These are phyloP conservation scores for Horisme vitalbata DNA, from an alignment of 2,888 invertebrate species.

Conservation along the genomic window DNA sequence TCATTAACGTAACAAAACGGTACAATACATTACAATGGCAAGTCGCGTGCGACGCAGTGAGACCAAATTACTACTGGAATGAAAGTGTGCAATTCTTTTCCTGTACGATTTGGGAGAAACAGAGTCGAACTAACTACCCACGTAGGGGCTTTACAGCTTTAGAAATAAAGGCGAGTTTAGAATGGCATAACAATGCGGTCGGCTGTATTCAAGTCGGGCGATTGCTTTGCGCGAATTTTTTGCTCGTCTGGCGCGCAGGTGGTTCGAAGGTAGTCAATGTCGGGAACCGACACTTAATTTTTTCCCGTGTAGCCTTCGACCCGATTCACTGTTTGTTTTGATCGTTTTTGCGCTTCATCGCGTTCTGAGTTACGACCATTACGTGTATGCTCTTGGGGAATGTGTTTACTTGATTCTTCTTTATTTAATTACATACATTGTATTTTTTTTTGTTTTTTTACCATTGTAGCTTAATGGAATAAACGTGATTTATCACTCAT, in stretches of 20 bases:
- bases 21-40: slow-evolving; percentile 36
- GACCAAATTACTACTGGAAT: slow-evolving; percentile 40
- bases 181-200: slow-evolving; percentile 25
- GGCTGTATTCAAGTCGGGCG: slow-evolving; percentile 35
- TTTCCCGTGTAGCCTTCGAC: slow-evolving; percentile 59
- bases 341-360: slow-evolving; percentile 53
- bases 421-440: slow-evolving; percentile 12
- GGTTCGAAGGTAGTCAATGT: slow-evolving; percentile 51
- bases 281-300: slow-evolving; percentile 51
- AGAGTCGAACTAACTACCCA: slow-evolving; percentile 19
- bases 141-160: slow-evolving; percentile 5
- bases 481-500: too few species aligned
- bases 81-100: slow-evolving; percentile 53
- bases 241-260: slow-evolving; percentile 72
- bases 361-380: slow-evolving; percentile 33
- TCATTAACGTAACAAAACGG: slow-evolving; percentile 39
- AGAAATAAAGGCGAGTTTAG: slow-evolving; percentile 27
- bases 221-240: slow-evolving; percentile 64
- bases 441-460: background rate
- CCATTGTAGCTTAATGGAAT: background rate
- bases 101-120: slow-evolving; percentile 43
- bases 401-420: slow-evolving; percentile 14
- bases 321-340: slow-evolving; percentile 60
- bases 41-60: slow-evolving; percentile 38
- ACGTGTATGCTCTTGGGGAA: slow-evolving; percentile 16